These are phyloP conservation scores for Poeciliopsis retropinna DNA, from an alignment of 2,113 vertebrate genomes.

Conservation along the genomic window DNA sequence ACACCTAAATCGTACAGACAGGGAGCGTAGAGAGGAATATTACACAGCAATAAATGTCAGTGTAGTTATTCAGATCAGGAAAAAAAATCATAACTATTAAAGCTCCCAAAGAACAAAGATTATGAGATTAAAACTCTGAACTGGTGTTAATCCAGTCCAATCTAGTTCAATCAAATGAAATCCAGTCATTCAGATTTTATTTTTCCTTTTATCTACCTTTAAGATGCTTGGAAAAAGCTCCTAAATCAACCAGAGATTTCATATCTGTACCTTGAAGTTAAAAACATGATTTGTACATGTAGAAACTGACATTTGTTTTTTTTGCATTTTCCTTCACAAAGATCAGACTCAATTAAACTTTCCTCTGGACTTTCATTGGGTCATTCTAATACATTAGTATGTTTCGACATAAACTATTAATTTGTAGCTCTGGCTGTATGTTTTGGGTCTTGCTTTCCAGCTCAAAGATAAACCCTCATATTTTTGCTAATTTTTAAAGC, in stretches of 20 bases:
- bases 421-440: too few relatives aligned
- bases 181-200: not conserved
- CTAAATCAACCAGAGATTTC: not conserved
- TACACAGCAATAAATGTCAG: conserved; percentile 9
- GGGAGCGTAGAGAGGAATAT: conserved; percentile 20
- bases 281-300: not conserved
- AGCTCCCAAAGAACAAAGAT: not conserved
- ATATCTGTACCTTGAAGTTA: not conserved
- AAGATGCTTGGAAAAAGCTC: not conserved
- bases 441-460: too few relatives aligned
- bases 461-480: too few relatives aligned
- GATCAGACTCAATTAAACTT: not conserved
- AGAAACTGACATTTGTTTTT: not conserved
- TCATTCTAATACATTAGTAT: not conserved
- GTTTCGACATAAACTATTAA: not conserved
- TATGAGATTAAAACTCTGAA: not conserved
- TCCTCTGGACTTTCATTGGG: not conserved
- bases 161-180: not conserved
- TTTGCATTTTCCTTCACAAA: not conserved
- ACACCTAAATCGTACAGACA: conserved; percentile 33
- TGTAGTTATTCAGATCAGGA: conserved; percentile 8
- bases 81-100: not conserved
- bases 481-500: too few relatives aligned
- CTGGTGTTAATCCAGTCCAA: not conserved
- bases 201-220: not conserved